These are phyloP conservation scores for Apogon talboti DNA, from an alignment of 2,797 vertebrate genomes.

Conservation along the genomic window DNA sequence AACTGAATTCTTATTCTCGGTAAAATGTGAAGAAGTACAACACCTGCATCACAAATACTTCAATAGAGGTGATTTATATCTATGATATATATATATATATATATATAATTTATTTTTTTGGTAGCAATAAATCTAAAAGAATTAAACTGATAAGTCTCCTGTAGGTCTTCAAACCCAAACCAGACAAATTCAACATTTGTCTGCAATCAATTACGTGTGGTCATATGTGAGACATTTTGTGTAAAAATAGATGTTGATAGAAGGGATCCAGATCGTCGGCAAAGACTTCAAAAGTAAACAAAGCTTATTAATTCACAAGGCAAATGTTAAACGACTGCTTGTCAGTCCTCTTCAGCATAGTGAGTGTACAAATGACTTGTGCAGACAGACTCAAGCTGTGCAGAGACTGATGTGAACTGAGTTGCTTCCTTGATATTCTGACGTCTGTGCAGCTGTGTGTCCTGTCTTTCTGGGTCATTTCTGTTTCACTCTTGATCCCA, in stretches of 20 bases:
- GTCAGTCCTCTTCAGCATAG: constrained; percentile 22
- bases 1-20: constrained; percentile 28
- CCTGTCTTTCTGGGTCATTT: constrained; percentile 80
- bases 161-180: neutral
- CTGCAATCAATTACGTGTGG: neutral
- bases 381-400: constrained; percentile 54
- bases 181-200: neutral
- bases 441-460: constrained; percentile 70
- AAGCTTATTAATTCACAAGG: constrained; percentile 6
- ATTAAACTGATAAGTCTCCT: neutral
- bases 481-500: constrained; percentile 62
- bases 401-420: constrained; percentile 46
- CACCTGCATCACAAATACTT: neutral
- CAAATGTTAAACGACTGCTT: constrained; percentile 31
- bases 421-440: constrained; percentile 62
- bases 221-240: neutral
- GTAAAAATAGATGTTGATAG: neutral
- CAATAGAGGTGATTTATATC: neutral
- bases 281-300: too few species aligned
- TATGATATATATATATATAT: too few species aligned
- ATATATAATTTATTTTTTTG: too few species aligned
- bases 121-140: neutral
- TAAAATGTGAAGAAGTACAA: constrained; percentile 9
- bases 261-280: neutral
- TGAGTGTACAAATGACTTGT: constrained; percentile 43